Evolutionary conservation across 1,140 invertebrate genomes (phyloP).

Genomic region (Ostrea edulis): DNA sequence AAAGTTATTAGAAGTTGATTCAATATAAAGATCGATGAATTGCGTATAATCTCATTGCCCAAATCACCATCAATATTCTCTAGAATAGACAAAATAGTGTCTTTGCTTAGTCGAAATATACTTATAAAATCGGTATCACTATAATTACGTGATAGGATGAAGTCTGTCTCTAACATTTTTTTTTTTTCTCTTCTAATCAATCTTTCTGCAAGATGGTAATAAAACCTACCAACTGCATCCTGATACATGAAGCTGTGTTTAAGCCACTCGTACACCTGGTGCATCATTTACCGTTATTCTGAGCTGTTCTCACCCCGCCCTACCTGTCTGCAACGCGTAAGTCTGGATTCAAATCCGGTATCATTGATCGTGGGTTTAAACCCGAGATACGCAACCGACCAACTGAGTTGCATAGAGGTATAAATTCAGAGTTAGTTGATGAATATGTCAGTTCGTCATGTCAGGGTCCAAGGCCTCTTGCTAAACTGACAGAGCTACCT

Average conservation of each 20-base stretch:
- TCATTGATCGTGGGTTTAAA: too few species aligned
- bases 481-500: too few species aligned
- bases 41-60: not conserved
- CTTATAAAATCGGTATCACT: not conserved
- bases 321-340: not conserved
- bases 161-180: too few species aligned
- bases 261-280: not conserved
- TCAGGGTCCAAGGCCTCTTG: too few species aligned
- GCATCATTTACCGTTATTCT: not conserved
- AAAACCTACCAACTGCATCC: not conserved
- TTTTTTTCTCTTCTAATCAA: not conserved
- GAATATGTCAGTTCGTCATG: too few species aligned
- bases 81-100: not conserved
- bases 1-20: not conserved
- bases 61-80: not conserved
- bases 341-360: too few species aligned
- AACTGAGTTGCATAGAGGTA: too few species aligned
- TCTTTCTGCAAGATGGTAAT: not conserved
- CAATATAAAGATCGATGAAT: not conserved
- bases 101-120: not conserved
- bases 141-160: too few species aligned
- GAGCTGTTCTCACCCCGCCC: not conserved
- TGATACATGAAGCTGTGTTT: not conserved
- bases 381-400: too few species aligned
- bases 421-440: too few species aligned